These are phyloP conservation scores for Lasaia peninsularis DNA, from an alignment of 1,140 invertebrate genomes.

Conservation along the genomic window DNA sequence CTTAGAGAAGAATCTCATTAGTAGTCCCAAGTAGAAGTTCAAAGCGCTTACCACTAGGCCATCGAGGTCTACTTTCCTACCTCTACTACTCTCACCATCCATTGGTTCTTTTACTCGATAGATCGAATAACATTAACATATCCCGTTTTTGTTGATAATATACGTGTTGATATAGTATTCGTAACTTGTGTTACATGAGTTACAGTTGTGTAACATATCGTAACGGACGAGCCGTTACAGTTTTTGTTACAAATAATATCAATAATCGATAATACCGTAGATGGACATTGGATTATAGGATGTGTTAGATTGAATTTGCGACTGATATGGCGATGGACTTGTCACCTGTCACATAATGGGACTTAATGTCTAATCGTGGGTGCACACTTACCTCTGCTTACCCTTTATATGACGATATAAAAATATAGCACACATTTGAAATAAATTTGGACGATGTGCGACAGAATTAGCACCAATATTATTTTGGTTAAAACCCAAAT, in stretches of 20 bases:
- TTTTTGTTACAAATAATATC: background rate
- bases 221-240: background rate
- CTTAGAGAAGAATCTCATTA: no score
- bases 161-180: background rate
- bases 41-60: no score
- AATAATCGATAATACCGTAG: background rate
- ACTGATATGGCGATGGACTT: no score
- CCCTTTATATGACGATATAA: no score
- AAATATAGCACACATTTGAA: no score
- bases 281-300: background rate
- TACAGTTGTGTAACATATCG: background rate
- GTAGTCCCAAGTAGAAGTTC: no score
- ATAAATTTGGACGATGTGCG: no score
- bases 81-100: background rate
- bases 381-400: no score
- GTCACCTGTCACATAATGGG: no score
- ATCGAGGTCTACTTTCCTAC: background rate
- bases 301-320: background rate
- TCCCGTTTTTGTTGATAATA: background rate
- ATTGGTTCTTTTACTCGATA: background rate
- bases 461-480: no score
- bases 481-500: no score
- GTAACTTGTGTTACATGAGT: background rate
- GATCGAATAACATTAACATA: background rate
- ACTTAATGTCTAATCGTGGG: no score